Conservation (phyloP, 2,888 invertebrate species). For the Lordiphosa andalusiaca region DNA sequence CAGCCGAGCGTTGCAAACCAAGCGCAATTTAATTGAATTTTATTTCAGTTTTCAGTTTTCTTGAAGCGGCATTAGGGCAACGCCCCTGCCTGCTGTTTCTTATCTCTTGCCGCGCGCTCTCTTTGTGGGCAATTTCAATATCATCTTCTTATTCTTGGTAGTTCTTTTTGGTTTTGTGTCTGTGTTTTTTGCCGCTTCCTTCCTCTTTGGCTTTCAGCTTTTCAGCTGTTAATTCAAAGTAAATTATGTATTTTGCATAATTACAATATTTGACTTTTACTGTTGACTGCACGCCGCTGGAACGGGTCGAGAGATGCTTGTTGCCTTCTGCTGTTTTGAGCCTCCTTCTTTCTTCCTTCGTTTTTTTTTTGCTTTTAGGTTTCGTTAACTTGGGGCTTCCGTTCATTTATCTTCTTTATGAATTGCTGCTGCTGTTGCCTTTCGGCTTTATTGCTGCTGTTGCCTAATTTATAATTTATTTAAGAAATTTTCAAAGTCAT, state of each 20-base stretch:
- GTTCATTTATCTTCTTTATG: slow-evolving; percentile 54
- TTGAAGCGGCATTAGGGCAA: slow-evolving; percentile 62
- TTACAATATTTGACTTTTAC: slow-evolving; percentile 72
- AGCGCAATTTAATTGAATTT: slow-evolving; percentile 69
- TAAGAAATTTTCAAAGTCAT: slow-evolving; percentile 15
- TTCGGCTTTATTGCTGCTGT: slow-evolving; percentile 10
- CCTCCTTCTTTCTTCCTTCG: slow-evolving; percentile 3
- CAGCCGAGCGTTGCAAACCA: slow-evolving; percentile 50
- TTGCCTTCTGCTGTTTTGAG: slow-evolving; percentile 5
- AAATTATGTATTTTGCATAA: slow-evolving; percentile 74
- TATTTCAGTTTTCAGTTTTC: slow-evolving; percentile 51
- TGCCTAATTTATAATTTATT: slow-evolving; percentile 26
- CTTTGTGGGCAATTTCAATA: slow-evolving; percentile 36
- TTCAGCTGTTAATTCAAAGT: slow-evolving; percentile 73
- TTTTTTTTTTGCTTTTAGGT: slow-evolving; percentile 1
- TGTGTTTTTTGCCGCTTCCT: slow-evolving; percentile 4
- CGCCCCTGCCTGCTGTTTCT: slow-evolving; percentile 45
- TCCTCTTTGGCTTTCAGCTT: slow-evolving; percentile 23
- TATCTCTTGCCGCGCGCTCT: neutral
- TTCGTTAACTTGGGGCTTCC: slow-evolving; percentile 33
- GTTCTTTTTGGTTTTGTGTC: neutral
- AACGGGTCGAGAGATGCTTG: neutral
- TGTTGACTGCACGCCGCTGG: slow-evolving; percentile 62
- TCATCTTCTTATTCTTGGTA: slow-evolving; percentile 14
- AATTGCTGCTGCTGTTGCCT: slow-evolving; percentile 26